These are phyloP conservation scores for Trissolcus basalis DNA, from an alignment of 1,140 invertebrate species.

Conservation along the genomic window DNA sequence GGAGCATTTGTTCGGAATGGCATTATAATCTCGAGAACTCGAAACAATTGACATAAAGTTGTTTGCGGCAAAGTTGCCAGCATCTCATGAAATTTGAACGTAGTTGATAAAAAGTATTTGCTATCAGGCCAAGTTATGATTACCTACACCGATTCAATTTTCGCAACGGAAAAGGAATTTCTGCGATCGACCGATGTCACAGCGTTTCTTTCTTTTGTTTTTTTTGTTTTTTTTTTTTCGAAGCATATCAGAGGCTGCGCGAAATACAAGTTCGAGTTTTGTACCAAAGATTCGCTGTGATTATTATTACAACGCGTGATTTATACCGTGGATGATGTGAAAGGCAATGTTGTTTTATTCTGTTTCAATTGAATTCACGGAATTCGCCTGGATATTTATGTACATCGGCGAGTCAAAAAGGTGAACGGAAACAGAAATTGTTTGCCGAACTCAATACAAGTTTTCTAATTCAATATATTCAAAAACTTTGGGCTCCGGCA, in stretches of 20 bases:
- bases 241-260: no score
- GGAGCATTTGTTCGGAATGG: conserved; percentile 5
- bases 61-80: conserved; percentile 8
- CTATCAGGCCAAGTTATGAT: conserved; percentile 22
- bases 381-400: no score
- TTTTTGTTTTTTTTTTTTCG: conserved; percentile 17
- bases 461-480: conserved; percentile 25
- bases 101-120: conserved; percentile 31
- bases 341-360: no score
- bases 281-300: not conserved
- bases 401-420: not conserved
- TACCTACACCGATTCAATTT: conserved; percentile 33
- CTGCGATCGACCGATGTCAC: conserved; percentile 7
- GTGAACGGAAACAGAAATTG: conserved; percentile 10
- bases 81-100: conserved; percentile 37
- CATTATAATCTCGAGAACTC: conserved; percentile 19
- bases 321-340: no score
- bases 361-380: no score
- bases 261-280: no score
- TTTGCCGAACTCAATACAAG: conserved; percentile 22
- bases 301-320: no score
- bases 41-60: conserved; percentile 29
- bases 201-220: conserved; percentile 25
- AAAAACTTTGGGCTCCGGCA: conserved; percentile 4
- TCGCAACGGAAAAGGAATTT: conserved; percentile 31